These are phyloP conservation scores for Lasioglossum lativentre DNA, from an alignment of 2,888 invertebrate species.

Conservation along the genomic window DNA sequence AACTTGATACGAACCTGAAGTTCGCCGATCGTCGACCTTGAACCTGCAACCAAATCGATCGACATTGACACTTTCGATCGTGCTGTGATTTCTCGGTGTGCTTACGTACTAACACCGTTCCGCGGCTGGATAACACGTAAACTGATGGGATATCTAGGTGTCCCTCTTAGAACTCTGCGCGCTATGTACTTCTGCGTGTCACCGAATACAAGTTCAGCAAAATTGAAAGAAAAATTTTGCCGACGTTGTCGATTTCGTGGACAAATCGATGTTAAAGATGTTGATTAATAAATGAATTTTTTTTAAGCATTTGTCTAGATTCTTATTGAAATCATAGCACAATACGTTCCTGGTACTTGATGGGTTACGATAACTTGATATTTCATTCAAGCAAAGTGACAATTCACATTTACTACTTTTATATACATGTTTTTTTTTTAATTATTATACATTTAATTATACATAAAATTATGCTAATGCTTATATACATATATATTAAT, in stretches of 20 bases:
- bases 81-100: not conserved
- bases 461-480: not conserved
- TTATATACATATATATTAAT: not conserved
- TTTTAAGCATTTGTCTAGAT: conserved; percentile 11
- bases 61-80: not conserved
- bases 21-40: conserved; percentile 54
- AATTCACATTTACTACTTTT: not conserved
- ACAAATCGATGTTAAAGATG: not conserved
- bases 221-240: not conserved
- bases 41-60: conserved; percentile 37
- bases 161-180: not conserved
- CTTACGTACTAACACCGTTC: conserved; percentile 20
- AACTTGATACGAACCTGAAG: conserved; percentile 57
- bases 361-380: not conserved
- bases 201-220: too few relatives aligned
- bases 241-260: not conserved
- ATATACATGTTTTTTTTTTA: not conserved
- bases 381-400: not conserved
- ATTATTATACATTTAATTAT: not conserved
- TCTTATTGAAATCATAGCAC: not conserved
- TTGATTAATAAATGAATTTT: not conserved
- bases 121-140: conserved; percentile 2
- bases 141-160: not conserved
- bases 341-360: not conserved
- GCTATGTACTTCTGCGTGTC: not conserved